Evolutionary conservation across 1,140 invertebrate species (phyloP).

Genomic region (Drosophila parabipectinata): DNA sequence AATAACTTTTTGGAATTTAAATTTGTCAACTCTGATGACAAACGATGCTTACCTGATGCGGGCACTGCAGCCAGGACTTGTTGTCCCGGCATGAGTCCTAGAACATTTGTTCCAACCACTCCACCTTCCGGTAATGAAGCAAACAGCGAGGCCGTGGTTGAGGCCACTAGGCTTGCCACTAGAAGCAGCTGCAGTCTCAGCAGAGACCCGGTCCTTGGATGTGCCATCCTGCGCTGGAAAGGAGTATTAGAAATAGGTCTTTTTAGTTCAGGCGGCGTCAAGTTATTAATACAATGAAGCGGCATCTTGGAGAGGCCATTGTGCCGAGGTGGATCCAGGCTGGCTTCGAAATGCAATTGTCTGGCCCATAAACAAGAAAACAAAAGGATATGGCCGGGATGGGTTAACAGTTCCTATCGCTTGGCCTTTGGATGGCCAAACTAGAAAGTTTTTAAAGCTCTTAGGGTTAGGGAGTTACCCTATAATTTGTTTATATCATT

Average conservation of each 20-base stretch:
- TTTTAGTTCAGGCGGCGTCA: constrained; percentile 35
- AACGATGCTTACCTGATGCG: constrained; percentile 48
- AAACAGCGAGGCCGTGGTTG: constrained; percentile 24
- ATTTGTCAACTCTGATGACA: constrained; percentile 10
- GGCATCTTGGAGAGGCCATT: constrained; percentile 26
- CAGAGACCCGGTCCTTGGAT: background rate
- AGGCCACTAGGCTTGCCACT: constrained; percentile 13
- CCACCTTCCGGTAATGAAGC: constrained; percentile 59
- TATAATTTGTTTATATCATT: background rate
- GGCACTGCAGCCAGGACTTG: constrained; percentile 43
- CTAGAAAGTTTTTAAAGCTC: background rate
- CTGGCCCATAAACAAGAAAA: constrained; percentile 36
- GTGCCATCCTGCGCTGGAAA: constrained; percentile 29
- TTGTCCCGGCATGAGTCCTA: constrained; percentile 42
- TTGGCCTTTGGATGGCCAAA: constrained; percentile 10
- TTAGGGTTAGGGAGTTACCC: background rate
- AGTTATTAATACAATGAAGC: constrained; percentile 59
- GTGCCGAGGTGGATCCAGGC: constrained; percentile 15
- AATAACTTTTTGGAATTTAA: background rate
- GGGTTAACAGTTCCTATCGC: background rate
- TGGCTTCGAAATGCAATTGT: constrained; percentile 47
- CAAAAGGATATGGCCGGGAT: background rate
- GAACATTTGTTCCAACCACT: constrained; percentile 8
- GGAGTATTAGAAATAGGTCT: constrained; percentile 34
- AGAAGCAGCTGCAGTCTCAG: constrained; percentile 17